Evolutionary conservation across 2,797 vertebrate species (phyloP).

Genomic region (Phrynocephalus guinanensis): DNA sequence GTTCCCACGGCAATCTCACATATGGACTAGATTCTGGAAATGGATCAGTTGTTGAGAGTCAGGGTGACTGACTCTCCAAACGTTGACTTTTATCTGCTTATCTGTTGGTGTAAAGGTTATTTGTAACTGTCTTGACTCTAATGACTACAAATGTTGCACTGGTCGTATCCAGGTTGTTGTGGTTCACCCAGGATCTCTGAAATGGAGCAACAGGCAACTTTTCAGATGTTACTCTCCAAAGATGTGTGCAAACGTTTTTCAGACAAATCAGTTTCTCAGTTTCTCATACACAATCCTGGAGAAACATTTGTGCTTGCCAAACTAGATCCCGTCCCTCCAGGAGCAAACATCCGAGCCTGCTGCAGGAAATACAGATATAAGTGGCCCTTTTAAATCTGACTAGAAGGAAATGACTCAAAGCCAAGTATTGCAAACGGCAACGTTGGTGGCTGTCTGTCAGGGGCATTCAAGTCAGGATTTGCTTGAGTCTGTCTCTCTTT

Average conservation of each 20-base stretch:
- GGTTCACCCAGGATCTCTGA: background rate
- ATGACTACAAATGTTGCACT: no score
- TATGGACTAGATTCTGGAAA: no score
- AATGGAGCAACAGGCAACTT: background rate
- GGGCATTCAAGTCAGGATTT: background rate
- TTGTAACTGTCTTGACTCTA: no score
- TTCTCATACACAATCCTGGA: background rate
- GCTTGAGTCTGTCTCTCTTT: no score
- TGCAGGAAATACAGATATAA: background rate
- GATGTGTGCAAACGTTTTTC: background rate
- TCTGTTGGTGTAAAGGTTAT: no score
- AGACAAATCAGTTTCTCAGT: background rate
- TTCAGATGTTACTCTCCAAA: background rate
- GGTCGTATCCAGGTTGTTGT: background rate
- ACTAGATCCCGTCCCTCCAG: fast-evolving
- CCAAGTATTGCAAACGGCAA: background rate
- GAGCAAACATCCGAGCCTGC: conserved; percentile 33
- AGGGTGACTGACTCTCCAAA: no score
- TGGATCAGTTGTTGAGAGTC: no score
- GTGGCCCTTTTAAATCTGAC: conserved; percentile 54
- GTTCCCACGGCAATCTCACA: no score
- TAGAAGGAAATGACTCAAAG: background rate
- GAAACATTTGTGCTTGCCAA: background rate
- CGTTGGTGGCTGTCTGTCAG: background rate
- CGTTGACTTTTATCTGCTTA: no score